phyloP scores from a whole-genome alignment of 2,888 invertebrate genomes.

The Drosophila nigricruria region DNA sequence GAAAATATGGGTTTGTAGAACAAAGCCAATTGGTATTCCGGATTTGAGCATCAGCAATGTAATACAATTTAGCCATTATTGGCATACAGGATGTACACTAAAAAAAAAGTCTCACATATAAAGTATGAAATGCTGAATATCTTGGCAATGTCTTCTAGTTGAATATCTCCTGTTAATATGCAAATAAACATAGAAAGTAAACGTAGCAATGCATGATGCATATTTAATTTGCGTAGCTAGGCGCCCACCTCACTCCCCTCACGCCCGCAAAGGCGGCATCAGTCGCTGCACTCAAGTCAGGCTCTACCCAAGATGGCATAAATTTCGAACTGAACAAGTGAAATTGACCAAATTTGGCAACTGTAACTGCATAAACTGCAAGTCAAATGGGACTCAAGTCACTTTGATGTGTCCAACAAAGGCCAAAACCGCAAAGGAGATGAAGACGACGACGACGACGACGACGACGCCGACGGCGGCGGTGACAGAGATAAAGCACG shows the following conservation, averaged over 20 bases:
- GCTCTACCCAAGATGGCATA: slow-evolving; percentile 51
- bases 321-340: slow-evolving; percentile 69
- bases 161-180: slow-evolving; percentile 17
- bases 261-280: slow-evolving; percentile 3
- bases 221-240: slow-evolving; percentile 39
- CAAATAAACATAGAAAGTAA: slow-evolving; percentile 35
- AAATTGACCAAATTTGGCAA: slow-evolving; percentile 76
- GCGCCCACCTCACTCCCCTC: slow-evolving; percentile 16
- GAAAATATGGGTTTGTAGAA: slow-evolving; percentile 6
- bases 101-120: slow-evolving; percentile 3
- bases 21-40: neutral
- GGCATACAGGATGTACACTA: neutral
- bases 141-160: slow-evolving; percentile 1
- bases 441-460: slow-evolving; percentile 1
- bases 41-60: neutral
- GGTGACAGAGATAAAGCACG: slow-evolving; percentile 62
- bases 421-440: slow-evolving; percentile 13
- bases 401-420: slow-evolving; percentile 61
- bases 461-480: slow-evolving; percentile 1
- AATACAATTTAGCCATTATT: slow-evolving; percentile 6
- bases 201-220: slow-evolving; percentile 44
- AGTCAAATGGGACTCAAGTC: slow-evolving; percentile 68
- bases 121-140: slow-evolving; percentile 15
- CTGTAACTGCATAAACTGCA: slow-evolving; percentile 60
- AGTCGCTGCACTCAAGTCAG: slow-evolving; percentile 15